phyloP scores from a whole-genome alignment of 1,140 invertebrate species.

The Meloidogyne floridensis region DNA sequence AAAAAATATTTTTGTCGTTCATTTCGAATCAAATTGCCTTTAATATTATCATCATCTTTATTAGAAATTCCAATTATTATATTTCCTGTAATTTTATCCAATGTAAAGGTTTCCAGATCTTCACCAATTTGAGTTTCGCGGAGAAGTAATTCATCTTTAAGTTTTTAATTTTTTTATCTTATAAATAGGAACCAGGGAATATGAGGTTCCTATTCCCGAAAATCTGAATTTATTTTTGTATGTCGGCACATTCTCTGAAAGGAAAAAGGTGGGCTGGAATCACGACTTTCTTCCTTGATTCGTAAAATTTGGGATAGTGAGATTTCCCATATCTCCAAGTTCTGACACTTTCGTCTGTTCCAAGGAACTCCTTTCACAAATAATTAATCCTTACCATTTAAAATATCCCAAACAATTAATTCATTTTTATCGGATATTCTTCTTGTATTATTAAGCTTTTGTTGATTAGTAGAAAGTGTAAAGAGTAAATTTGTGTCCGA shows the following conservation, averaged over 20 bases:
- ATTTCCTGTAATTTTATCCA: background rate
- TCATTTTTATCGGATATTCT: background rate
- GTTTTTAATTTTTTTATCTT: too few relatives aligned
- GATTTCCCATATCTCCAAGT: too few relatives aligned
- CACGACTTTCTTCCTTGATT: too few relatives aligned
- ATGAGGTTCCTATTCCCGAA: too few relatives aligned
- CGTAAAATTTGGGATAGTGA: too few relatives aligned
- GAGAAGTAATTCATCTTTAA: background rate
- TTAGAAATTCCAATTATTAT: background rate
- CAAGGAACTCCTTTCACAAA: too few relatives aligned
- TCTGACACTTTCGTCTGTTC: too few relatives aligned
- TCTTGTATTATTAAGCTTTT: background rate
- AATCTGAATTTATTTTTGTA: too few relatives aligned
- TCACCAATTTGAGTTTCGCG: background rate
- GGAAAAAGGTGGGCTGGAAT: too few relatives aligned
- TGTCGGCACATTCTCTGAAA: too few relatives aligned
- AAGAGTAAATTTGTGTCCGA: background rate
- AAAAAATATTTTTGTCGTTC: slow-evolving; percentile 1
- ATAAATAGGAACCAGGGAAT: too few relatives aligned
- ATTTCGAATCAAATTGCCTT: too few relatives aligned
- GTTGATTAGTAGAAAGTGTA: background rate
- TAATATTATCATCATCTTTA: background rate
- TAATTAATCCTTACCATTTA: background rate
- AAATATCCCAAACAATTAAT: slow-evolving; percentile 8
- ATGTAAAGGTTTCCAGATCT: background rate